Conservation (phyloP, 2,113 vertebrate species). For the Phaethornis superciliosus region DNA sequence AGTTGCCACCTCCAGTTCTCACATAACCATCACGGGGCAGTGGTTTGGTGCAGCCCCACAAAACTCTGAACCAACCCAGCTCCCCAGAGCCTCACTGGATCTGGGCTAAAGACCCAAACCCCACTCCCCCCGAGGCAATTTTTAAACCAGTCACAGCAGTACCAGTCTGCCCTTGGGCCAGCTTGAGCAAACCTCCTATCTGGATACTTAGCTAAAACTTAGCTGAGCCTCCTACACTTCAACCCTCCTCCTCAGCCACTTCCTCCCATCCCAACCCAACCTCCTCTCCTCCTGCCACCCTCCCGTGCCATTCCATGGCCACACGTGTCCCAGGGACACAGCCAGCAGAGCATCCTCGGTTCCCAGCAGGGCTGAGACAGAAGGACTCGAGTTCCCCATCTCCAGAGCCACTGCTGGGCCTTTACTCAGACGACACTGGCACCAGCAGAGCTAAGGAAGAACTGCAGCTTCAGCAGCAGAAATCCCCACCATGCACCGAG, state of each 20-base stretch:
- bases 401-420: accelerated
- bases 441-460: conserved; percentile 44
- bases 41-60: background rate
- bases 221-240: background rate
- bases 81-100: background rate
- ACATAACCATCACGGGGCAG: accelerated
- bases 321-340: accelerated
- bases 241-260: background rate
- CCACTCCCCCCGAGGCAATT: background rate
- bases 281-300: background rate
- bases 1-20: background rate
- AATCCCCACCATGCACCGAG: accelerated
- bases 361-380: accelerated
- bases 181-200: background rate
- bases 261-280: background rate
- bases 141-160: background rate
- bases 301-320: background rate
- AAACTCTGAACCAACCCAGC: background rate
- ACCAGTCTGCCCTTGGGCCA: background rate
- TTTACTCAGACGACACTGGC: conserved; percentile 33
- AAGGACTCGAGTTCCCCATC: accelerated
- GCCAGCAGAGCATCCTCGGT: background rate
- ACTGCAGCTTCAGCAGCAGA: background rate
- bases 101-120: background rate
- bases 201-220: background rate